Conservation (phyloP, 1,140 invertebrate species). For the Chironomus striatipennis region DNA sequence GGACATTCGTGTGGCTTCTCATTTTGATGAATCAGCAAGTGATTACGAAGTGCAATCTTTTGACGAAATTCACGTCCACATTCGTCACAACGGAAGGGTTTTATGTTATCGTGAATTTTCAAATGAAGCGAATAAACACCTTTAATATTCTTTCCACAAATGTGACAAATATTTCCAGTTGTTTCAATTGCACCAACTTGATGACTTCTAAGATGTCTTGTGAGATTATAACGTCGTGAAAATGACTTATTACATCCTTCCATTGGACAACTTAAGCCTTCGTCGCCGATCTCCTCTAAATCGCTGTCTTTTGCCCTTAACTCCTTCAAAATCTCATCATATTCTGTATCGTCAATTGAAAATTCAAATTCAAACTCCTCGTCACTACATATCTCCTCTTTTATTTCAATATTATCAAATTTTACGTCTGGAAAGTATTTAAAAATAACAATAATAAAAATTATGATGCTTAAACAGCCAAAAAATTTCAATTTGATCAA, state of each 20-base stretch:
- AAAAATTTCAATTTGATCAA: no score
- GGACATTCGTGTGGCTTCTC: constrained; percentile 13
- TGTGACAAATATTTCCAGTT: background rate
- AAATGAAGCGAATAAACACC: constrained; percentile 11
- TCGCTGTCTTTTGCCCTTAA: background rate
- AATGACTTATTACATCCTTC: background rate
- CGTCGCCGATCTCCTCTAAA: background rate
- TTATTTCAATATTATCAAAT: constrained; percentile 4
- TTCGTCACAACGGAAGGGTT: background rate
- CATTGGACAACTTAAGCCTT: background rate
- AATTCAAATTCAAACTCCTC: constrained; percentile 5
- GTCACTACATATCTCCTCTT: background rate
- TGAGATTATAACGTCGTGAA: background rate
- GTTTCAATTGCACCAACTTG: background rate
- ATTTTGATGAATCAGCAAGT: background rate
- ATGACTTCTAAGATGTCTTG: background rate
- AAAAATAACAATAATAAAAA: no score
- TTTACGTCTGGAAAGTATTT: background rate
- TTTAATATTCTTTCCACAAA: background rate
- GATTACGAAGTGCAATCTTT: constrained; percentile 7
- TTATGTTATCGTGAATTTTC: background rate
- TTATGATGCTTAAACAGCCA: no score
- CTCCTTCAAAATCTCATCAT: background rate
- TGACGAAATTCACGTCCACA: constrained; percentile 13
- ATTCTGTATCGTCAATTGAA: constrained; percentile 10